Conservation (phyloP, 2,113 vertebrate species). For the Poeciliopsis retropinna region DNA sequence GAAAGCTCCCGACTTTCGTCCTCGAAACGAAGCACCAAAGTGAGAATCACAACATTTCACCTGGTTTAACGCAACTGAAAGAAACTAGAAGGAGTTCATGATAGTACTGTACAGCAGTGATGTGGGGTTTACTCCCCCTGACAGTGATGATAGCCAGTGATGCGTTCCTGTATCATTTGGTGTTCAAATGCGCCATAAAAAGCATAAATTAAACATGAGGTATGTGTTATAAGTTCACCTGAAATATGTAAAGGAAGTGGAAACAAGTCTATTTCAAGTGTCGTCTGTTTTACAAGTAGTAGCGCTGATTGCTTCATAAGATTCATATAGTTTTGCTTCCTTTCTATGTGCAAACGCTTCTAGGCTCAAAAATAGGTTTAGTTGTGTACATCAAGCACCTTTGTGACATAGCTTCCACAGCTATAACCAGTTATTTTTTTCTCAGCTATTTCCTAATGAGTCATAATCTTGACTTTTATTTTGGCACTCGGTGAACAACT, state of each 20-base stretch:
- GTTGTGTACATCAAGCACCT: constrained; percentile 71
- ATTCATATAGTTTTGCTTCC: constrained; percentile 49
- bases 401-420: constrained; percentile 53
- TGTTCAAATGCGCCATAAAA: constrained; percentile 18
- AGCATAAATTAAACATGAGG: constrained; percentile 47
- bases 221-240: constrained; percentile 36
- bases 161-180: constrained; percentile 13
- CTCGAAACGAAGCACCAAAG: constrained; percentile 14
- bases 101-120: constrained; percentile 23
- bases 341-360: constrained; percentile 64
- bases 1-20: constrained; percentile 6
- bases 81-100: constrained; percentile 30
- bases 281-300: constrained; percentile 38
- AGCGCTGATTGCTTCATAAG: constrained; percentile 54
- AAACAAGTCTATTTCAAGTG: constrained; percentile 37
- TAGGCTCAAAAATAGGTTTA: constrained; percentile 67
- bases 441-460: constrained; percentile 34
- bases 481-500: constrained; percentile 65
- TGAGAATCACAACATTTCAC: constrained; percentile 12
- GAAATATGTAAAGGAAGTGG: constrained; percentile 24
- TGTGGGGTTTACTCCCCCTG: constrained; percentile 1
- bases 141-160: constrained; percentile 11
- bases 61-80: constrained; percentile 20
- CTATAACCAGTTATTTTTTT: constrained; percentile 29
- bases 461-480: constrained; percentile 41